Conservation (phyloP, 64 coral and sea anemone species). For the Porites lutea region DNA sequence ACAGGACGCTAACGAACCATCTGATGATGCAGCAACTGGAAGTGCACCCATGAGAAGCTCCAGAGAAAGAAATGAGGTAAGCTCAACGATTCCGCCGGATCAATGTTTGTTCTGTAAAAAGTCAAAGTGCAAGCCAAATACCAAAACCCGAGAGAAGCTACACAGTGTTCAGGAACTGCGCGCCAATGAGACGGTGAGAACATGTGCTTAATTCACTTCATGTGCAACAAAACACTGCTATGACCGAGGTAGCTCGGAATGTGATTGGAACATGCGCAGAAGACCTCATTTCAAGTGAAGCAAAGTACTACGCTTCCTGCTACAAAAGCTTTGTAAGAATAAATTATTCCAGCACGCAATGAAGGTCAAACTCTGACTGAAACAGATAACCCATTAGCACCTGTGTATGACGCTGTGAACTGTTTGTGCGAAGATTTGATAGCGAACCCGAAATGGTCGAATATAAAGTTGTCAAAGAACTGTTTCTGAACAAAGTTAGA, state of each 20-base stretch:
- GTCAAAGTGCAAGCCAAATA: constrained; percentile 66
- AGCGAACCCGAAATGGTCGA: constrained; percentile 66
- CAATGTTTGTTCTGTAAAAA: constrained; percentile 74
- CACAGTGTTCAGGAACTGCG: constrained; percentile 64
- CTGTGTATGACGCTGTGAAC: constrained; percentile 71
- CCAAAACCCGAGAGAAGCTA: constrained; percentile 51
- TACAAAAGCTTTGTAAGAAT: constrained; percentile 72
- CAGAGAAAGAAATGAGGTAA: constrained; percentile 34
- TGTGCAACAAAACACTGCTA: constrained; percentile 40
- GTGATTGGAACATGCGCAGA: constrained; percentile 63
- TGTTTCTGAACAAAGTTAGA: constrained; percentile 57
- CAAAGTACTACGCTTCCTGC: constrained; percentile 71
- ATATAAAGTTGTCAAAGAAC: constrained; percentile 62
- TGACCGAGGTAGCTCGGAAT: constrained; percentile 51
- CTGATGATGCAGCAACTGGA: background rate
- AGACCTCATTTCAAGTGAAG: constrained; percentile 77
- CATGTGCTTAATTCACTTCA: constrained; percentile 62
- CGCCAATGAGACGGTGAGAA: constrained; percentile 64
- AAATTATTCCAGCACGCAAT: constrained; percentile 29
- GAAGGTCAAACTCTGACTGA: constrained; percentile 12
- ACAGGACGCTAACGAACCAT: constrained; percentile 29
- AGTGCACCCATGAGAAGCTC: constrained; percentile 18
- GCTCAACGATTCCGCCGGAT: constrained; percentile 37
- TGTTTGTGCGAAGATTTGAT: constrained; percentile 72
- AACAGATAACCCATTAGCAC: constrained; percentile 27